Base-by-base conservation (phyloP, 2,113 vertebrate genomes). In the cattle (Bos taurus) region DNA sequence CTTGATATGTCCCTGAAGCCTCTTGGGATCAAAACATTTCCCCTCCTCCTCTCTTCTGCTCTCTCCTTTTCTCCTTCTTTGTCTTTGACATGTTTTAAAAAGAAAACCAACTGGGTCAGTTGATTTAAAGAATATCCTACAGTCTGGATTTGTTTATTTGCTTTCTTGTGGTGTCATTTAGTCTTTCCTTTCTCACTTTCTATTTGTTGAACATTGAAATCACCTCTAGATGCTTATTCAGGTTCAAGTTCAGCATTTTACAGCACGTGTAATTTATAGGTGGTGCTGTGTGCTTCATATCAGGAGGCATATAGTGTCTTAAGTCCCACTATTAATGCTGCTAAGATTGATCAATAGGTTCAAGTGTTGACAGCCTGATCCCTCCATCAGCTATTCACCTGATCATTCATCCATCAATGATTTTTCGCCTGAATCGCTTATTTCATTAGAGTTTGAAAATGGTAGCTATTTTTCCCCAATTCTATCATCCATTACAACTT, bases 171-270 rank as follows among this genome's bases (percentile, higher is more conserved):
- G 17, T 91, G 43, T 36, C 88, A 50, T 93, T 96, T 91, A 40
- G 30, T 56, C 46, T 95, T 2, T 21, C 81, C 12, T 28, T 56
- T 62, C 84, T 40, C 21, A 15, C 17, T 21, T 48, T 60, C 6
- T 91, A 43, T 95, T 88, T 89, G 33, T 52, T 89, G 40, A 88
- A 62, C 23, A 56, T 60, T 59, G 46, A 93, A 23, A 4, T 80
- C 25, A 74, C 88, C 17, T 78, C 50, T 54, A 30, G 33, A 78
- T 57, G 28, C 3, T 40, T 84, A 26, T 59, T 90, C 90, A 71
- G 26, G 94, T 62, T 96, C 52, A 86, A 85, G 15, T 46, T 92
- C 57, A 93, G 59, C n/a, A 77, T 95, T 95, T 83, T 80, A 77
- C 40, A 88, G 40, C 33, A 97, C 26, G 3, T 14, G 36, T 48